Percentiles rank a stretch among this genome's conserved stretches.
These are phyloP conservation scores for Pogonomyrmex barbatus DNA, from an alignment of 1,140 invertebrate species.

Conservation along the genomic window DNA sequence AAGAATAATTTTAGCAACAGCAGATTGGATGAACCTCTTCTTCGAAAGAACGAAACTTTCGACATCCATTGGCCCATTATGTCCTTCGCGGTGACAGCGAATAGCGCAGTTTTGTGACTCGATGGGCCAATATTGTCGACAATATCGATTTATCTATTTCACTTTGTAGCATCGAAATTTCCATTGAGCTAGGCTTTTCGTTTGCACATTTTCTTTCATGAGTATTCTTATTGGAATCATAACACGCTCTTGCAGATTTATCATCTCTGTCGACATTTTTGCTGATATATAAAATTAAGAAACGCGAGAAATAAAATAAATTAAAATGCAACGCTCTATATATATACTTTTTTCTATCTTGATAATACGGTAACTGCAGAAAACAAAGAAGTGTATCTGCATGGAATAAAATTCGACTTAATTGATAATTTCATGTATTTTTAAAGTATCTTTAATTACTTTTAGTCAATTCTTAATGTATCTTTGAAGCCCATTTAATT, in stretches of 20 bases:
- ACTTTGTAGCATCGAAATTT: constrained; percentile 25
- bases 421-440: not conserved
- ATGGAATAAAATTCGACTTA: not conserved
- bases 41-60: constrained; percentile 38
- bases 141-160: constrained; percentile 33
- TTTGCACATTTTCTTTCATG: constrained; percentile 12
- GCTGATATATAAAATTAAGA: not conserved
- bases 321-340: not conserved
- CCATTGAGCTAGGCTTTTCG: not conserved
- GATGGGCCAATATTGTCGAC: constrained; percentile 15
- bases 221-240: not conserved
- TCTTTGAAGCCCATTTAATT: too few species aligned
- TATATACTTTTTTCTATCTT: not conserved
- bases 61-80: constrained; percentile 14
- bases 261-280: not conserved
- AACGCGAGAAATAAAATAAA: constrained; percentile 8
- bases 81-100: not conserved
- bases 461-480: not conserved
- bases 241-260: not conserved
- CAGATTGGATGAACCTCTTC: not conserved
- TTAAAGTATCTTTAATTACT: not conserved
- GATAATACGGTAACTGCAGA: not conserved
- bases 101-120: not conserved
- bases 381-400: not conserved
- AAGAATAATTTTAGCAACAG: constrained; percentile 51